Percentiles rank a stretch among this genome's conserved stretches.
These are phyloP conservation scores for Crocodylus rhombifer DNA, from an alignment of 2,797 vertebrate species.

Conservation along the genomic window DNA sequence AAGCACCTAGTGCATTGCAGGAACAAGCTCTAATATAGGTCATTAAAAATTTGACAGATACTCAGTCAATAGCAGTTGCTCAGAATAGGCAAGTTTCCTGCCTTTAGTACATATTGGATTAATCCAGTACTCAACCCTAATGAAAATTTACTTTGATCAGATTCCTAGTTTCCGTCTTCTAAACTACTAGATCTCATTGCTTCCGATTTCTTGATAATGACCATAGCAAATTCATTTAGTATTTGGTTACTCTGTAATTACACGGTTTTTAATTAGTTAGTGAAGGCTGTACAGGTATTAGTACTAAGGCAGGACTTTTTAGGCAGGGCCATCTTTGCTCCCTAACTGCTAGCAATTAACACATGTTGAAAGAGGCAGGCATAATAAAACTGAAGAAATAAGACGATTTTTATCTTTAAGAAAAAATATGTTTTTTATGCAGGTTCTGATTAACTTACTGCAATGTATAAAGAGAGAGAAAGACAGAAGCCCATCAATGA, in stretches of 20 bases:
- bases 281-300: not conserved
- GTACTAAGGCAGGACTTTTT: not conserved
- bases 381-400: not conserved
- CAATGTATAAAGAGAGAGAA: slow-evolving; percentile 54
- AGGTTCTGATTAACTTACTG: slow-evolving; percentile 46
- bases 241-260: not conserved
- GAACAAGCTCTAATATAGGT: not conserved
- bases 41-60: not conserved
- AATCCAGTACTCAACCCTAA: not conserved
- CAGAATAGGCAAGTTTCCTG: not conserved
- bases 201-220: not conserved
- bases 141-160: not conserved
- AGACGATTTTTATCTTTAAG: not conserved
- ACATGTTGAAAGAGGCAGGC: not conserved
- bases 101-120: not conserved
- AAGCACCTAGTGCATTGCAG: no score
- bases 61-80: not conserved
- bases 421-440: not conserved
- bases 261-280: slow-evolving; percentile 15
- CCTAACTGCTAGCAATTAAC: slow-evolving; percentile 7
- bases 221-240: not conserved
- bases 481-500: slow-evolving; percentile 60
- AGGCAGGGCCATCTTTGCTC: not conserved
- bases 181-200: not conserved
- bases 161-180: not conserved